phyloP scores from a whole-genome alignment of 2,113 vertebrate species.

The Tachysurus fulvidraco region DNA sequence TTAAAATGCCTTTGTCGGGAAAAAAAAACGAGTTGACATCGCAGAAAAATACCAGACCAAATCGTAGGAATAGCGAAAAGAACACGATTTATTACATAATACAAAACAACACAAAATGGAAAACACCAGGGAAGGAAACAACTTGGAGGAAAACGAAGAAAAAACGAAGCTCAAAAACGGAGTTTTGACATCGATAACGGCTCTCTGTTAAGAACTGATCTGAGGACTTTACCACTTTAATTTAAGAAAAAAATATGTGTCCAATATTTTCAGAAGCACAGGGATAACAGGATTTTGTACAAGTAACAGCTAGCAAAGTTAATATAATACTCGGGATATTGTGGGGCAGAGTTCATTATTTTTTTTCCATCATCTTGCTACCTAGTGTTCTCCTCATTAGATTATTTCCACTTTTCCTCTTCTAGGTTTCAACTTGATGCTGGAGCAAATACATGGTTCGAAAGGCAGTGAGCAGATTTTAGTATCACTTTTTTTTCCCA shows the following conservation, averaged over 20 bases:
- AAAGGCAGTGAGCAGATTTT: neutral
- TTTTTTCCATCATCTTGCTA: neutral
- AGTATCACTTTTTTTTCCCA: conserved; percentile 1
- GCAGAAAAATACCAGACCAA: too few species aligned
- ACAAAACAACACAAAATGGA: too few species aligned
- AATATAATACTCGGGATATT: neutral
- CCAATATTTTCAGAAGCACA: neutral
- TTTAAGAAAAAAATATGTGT: too few species aligned
- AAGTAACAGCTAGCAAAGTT: neutral
- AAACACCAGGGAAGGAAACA: too few species aligned
- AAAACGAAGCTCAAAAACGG: too few species aligned
- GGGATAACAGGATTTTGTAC: neutral
- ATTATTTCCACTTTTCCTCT: neutral
- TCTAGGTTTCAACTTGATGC: neutral
- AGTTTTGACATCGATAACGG: too few species aligned
- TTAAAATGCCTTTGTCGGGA: neutral
- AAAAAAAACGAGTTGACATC: too few species aligned
- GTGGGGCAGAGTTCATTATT: neutral
- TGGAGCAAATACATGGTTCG: neutral
- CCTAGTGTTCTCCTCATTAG: neutral
- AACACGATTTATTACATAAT: too few species aligned
- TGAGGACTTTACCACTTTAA: too few species aligned
- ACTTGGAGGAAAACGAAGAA: too few species aligned
- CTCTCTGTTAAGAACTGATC: too few species aligned
- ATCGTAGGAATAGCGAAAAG: too few species aligned